Evolutionary conservation across 2,888 invertebrate species (phyloP).

Genomic region (Drosophila siamana): DNA sequence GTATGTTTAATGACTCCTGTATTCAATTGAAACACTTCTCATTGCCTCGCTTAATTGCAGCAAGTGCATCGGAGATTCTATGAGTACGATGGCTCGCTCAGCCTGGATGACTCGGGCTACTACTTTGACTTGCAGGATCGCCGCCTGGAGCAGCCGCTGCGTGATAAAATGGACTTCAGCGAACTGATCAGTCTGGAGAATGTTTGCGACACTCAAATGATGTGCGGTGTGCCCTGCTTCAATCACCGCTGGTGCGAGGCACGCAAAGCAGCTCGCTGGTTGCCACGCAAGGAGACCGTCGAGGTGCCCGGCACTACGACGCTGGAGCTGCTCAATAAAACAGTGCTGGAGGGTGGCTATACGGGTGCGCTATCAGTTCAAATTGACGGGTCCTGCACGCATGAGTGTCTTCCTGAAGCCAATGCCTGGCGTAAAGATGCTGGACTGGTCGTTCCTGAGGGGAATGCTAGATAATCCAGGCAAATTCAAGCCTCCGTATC

Average conservation of each 20-base stretch:
- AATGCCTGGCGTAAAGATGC: slow-evolving; percentile 61
- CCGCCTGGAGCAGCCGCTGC: slow-evolving; percentile 59
- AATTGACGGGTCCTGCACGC: slow-evolving; percentile 77
- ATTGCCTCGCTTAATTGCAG: slow-evolving; percentile 70
- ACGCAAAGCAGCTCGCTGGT: slow-evolving; percentile 68
- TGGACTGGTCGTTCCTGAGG: slow-evolving; percentile 78
- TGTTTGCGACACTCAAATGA: slow-evolving; percentile 70
- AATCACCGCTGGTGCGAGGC: slow-evolving; percentile 68
- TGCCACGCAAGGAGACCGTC: slow-evolving; percentile 64
- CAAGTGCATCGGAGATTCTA: slow-evolving; percentile 86
- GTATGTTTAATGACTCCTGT: slow-evolving; percentile 79
- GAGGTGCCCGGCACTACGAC: slow-evolving; percentile 70
- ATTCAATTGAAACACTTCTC: neutral
- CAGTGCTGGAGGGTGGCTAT: slow-evolving; percentile 39
- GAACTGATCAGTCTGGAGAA: slow-evolving; percentile 51
- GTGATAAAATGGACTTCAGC: slow-evolving; percentile 58
- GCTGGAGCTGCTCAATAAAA: slow-evolving; percentile 67
- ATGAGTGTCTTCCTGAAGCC: slow-evolving; percentile 81
- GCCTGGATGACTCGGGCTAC: slow-evolving; percentile 85
- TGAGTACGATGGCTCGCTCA: slow-evolving; percentile 79
- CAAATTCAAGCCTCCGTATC: slow-evolving; percentile 73
- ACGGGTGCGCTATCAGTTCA: slow-evolving; percentile 68
- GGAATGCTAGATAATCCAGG: slow-evolving; percentile 65
- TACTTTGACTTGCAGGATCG: slow-evolving; percentile 86
- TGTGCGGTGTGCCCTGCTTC: slow-evolving; percentile 80